Base-by-base conservation (phyloP, 2,113 vertebrate genomes). In the Gymnocephalus cernua region DNA sequence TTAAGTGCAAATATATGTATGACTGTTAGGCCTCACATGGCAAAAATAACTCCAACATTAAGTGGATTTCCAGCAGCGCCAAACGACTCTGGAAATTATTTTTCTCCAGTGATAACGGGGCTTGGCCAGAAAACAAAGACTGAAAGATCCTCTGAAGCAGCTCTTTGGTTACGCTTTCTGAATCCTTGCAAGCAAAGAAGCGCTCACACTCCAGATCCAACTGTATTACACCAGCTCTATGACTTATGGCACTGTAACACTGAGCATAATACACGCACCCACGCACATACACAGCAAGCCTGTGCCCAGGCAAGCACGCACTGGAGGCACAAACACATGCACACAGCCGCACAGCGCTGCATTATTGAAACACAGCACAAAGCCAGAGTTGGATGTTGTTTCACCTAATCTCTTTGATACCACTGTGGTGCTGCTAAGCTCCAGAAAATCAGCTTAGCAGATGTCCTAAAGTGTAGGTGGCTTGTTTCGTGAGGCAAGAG, bases 381-480 rank as follows among this genome's bases (percentile, higher is more conserved):
- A 92, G 92, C 86, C 85, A 87, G 90, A 93, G 92, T 92, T 94
- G 89, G 92, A 92, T 94, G 94, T 93, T 92, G 89, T 93, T 94
- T 91, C 92, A 91, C 88, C 84, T 94, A 95, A 95, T 95, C 94
- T 95, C 90, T 91, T 84, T 93, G 93, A 94, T 95, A 88, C 90
- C 85, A 90, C 91, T 90, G 91, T 92, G 93, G 87, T 83, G 92
- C 93, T 86, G 91, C 88, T 95, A 95, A 95, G 92, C 92, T 91
- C 85, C 91, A 93, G 91, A 92, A 94, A 95, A 95, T 95, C 92
- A 95, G 94, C 91, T 95, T 95, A 95, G 91, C 94, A 94, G 91
- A 95, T 95, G 94, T 94, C 91, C 93, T 92, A 87, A 91, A 93
- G 92, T 93, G 92, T 93, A 94, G 92, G 93, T 94, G 93, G 93